Conservation (phyloP, 2,888 invertebrate species). For the Melinaea menophilus region DNA sequence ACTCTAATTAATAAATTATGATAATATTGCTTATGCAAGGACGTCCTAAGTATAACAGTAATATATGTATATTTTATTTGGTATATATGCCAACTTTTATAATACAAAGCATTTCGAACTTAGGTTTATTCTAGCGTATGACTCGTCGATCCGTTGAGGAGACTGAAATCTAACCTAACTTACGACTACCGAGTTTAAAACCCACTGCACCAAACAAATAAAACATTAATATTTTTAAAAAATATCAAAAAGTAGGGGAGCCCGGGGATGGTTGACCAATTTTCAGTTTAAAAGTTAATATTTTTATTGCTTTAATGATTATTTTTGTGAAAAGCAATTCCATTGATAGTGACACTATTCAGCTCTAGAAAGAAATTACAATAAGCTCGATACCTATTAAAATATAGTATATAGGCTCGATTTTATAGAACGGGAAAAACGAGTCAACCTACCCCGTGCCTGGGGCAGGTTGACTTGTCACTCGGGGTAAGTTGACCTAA, state of each 20-base stretch:
- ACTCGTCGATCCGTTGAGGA: constrained; percentile 62
- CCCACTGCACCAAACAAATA: constrained; percentile 45
- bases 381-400: no score
- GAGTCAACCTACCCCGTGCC: no score
- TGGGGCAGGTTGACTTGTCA: no score
- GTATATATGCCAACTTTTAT: constrained; percentile 56
- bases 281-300: no score
- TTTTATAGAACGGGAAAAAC: no score
- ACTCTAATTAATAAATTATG: constrained; percentile 27
- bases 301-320: no score
- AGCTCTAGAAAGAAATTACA: no score
- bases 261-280: no score
- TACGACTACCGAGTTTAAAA: constrained; percentile 56
- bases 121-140: constrained; percentile 78
- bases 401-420: no score
- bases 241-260: constrained; percentile 35
- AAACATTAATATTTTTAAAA: constrained; percentile 37
- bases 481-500: no score
- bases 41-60: constrained; percentile 21
- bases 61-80: constrained; percentile 49
- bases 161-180: constrained; percentile 48
- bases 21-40: constrained; percentile 35
- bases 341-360: no score
- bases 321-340: no score
- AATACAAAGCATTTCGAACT: constrained; percentile 73